These are phyloP conservation scores for Cephus rjabovi DNA, from an alignment of 2,888 invertebrate genomes.

Conservation along the genomic window DNA sequence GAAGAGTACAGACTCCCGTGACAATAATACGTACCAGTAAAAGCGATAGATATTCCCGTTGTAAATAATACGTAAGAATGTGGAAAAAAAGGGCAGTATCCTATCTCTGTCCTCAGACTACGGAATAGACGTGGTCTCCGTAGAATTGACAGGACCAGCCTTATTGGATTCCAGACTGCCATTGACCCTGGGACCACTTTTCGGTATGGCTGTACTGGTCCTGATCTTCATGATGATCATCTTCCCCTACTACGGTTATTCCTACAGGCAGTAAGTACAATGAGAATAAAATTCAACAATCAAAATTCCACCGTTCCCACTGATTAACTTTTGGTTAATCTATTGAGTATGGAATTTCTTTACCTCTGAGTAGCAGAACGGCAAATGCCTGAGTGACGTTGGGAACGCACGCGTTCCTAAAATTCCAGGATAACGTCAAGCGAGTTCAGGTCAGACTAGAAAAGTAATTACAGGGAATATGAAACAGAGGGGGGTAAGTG, in stretches of 20 bases:
- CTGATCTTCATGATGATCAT: conserved; percentile 40
- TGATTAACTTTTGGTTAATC: background rate
- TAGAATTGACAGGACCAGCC: conserved; percentile 46
- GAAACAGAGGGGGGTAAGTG: conserved; percentile 14
- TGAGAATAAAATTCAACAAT: background rate
- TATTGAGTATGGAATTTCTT: background rate
- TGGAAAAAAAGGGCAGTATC: background rate
- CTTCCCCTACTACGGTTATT: conserved; percentile 51
- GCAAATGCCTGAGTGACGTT: background rate
- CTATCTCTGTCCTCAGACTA: conserved; percentile 33
- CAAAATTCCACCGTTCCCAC: background rate
- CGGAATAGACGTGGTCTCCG: conserved; percentile 34
- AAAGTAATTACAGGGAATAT: conserved; percentile 42
- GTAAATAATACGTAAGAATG: background rate
- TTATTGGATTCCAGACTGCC: conserved; percentile 37
- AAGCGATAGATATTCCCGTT: background rate
- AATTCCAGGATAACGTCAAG: background rate
- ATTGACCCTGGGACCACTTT: conserved; percentile 40
- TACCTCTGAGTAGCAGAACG: background rate
- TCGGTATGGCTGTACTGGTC: conserved; percentile 45
- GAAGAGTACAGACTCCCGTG: background rate
- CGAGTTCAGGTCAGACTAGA: conserved; percentile 7
- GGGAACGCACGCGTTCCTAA: background rate
- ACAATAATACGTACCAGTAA: background rate
- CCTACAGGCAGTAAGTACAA: conserved; percentile 52